Base-by-base conservation (phyloP, 92 coral and sea anemone species). In the Phenganax stokvisi region DNA sequence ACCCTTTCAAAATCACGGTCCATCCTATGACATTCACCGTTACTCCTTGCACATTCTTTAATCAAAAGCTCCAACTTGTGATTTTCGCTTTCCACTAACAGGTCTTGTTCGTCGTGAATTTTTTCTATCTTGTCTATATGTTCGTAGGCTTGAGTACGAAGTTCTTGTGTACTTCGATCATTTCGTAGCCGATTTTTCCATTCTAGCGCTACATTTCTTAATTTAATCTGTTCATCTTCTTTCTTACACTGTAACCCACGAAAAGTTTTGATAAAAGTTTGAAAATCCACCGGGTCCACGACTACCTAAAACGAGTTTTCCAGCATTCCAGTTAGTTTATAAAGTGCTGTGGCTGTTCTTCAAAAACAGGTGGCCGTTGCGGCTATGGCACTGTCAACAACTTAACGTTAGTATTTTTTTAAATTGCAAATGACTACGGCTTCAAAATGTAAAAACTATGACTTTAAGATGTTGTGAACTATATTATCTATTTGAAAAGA, bases 161-260 rank as follows among this genome's bases (percentile, higher is more conserved):
- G 82, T 3, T 93, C 91, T 62, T 84, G 76, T 47, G 83, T 83
- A 56, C 86, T 83, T 10, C 79, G 56, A 47, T 91, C 89, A 7
- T 86, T 84, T 57, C 82, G 80, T 47, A 79, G 72, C 15, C 87
- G 89, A 15, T 87, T 76, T 68, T 89, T 85, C 98, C 98, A 93
- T 73, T 88, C 71, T n/a, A 88, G 68, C 9, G 89, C 97, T 16
- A 91, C 90, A 63, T 93, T 90, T 79, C 90, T 93, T 25, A 93
- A 87, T 74, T 93, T 89, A 12, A 92, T 86, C 75, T 93, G 97
- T 55, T 80, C 83, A 28, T 88, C 88, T 57, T 91, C 98, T 85
- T 91, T 91, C 80, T 90, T 77, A 12, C 81, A 73, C 58, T 89
- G 91, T 57, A 93, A 82, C 9, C 85, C 86, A 11, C 89, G 86